Conservation (phyloP, 2,888 invertebrate genomes). For the Coleophora flavipennella region DNA sequence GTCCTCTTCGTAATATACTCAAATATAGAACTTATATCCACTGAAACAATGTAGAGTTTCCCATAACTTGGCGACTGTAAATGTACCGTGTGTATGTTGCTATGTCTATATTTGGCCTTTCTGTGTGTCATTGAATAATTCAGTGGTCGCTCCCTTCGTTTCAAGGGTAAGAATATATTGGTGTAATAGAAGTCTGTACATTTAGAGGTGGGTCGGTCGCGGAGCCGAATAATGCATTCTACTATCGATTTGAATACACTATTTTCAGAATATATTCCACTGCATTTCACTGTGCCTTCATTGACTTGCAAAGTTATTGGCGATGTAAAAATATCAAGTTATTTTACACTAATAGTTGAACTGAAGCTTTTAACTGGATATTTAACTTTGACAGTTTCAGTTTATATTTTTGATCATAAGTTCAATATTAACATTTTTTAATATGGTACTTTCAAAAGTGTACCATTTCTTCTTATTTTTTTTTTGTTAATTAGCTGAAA, state of each 20-base stretch:
- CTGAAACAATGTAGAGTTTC: slow-evolving; percentile 44
- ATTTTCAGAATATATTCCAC: slow-evolving; percentile 13
- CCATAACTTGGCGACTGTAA: slow-evolving; percentile 28
- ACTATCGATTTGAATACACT: slow-evolving; percentile 34
- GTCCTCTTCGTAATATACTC: slow-evolving; percentile 44
- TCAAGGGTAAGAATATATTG: slow-evolving; percentile 69
- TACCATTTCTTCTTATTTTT: too few species aligned
- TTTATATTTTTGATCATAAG: too few species aligned
- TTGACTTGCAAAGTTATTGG: neutral
- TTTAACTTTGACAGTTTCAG: neutral
- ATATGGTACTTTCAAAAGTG: too few species aligned
- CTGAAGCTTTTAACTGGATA: too few species aligned
- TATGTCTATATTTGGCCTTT: slow-evolving; percentile 67
- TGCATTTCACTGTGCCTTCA: slow-evolving; percentile 1
- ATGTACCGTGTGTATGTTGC: slow-evolving; percentile 40
- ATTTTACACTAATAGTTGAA: neutral
- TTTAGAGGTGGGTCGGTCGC: slow-evolving; percentile 26
- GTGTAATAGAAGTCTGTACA: slow-evolving; percentile 37
- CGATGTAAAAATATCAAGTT: neutral
- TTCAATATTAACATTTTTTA: too few species aligned
- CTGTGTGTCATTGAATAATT: slow-evolving; percentile 70
- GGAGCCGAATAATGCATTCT: slow-evolving; percentile 39
- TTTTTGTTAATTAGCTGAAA: too few species aligned
- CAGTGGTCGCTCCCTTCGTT: slow-evolving; percentile 65
- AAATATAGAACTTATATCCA: slow-evolving; percentile 50